phyloP scores from a whole-genome alignment of 2,113 vertebrate species.

The Cairina moschata region DNA sequence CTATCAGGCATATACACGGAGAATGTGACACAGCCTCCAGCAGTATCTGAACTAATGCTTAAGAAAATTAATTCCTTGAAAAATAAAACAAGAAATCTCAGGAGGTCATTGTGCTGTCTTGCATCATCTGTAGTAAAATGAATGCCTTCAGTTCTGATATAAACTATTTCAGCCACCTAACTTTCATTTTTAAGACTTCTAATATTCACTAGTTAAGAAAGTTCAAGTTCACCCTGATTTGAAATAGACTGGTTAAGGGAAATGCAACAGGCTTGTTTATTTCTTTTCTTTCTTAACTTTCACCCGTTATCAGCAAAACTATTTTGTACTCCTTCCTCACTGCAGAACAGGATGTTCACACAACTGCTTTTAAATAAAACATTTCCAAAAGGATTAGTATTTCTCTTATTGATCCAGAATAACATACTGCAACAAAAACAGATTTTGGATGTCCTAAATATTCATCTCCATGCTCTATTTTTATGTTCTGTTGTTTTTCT shows the following conservation, averaged over 20 bases:
- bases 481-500: neutral
- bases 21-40: neutral
- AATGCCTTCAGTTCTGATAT: neutral
- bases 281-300: neutral
- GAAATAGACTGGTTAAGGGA: neutral
- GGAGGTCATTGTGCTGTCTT: neutral
- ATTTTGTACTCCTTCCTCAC: neutral
- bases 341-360: neutral
- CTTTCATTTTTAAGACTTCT: neutral
- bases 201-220: neutral
- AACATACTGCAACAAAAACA: neutral
- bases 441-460: neutral
- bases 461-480: neutral
- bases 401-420: neutral
- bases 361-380: neutral
- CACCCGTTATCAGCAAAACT: neutral
- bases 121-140: neutral
- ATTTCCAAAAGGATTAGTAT: neutral
- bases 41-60: slow-evolving; percentile 9
- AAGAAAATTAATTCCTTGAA: slow-evolving; percentile 20
- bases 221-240: neutral
- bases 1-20: slow-evolving; percentile 1
- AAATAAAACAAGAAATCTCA: neutral
- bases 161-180: neutral
- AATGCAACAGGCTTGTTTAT: neutral